Evolutionary conservation across 2,113 vertebrate species (phyloP).

Genomic region (Microtus pennsylvanicus): DNA sequence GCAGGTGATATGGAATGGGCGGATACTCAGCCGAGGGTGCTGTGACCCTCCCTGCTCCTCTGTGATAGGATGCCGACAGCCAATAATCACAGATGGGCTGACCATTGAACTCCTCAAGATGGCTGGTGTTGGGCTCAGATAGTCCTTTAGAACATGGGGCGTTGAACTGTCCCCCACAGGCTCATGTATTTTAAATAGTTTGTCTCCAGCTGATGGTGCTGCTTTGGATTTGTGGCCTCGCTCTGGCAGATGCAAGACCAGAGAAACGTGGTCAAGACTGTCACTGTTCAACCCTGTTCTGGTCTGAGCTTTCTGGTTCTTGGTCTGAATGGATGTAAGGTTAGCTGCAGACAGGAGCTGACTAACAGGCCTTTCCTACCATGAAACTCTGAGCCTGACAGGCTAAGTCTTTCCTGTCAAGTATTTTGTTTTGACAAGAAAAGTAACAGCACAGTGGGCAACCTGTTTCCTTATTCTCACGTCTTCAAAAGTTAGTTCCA

Average conservation of each 20-base stretch:
- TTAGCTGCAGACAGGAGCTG: not conserved
- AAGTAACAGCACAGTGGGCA: not conserved
- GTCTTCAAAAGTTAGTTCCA: not conserved
- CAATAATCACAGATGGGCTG: not conserved
- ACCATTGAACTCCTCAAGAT: not conserved
- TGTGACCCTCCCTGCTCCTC: not conserved
- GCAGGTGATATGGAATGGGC: not conserved
- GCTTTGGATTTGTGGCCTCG: not conserved
- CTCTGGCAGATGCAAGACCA: not conserved
- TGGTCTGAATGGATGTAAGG: not conserved
- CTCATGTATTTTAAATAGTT: not conserved
- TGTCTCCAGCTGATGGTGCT: not conserved
- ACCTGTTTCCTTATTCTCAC: not conserved
- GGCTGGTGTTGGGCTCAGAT: not conserved
- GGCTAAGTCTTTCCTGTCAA: not conserved
- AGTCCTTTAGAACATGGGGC: not conserved
- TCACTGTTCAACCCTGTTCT: not conserved
- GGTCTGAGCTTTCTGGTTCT: not conserved
- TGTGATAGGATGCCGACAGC: not conserved
- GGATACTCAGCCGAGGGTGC: not conserved
- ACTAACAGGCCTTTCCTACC: not conserved
- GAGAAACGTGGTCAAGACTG: not conserved
- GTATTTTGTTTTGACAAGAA: not conserved
- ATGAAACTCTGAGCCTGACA: not conserved
- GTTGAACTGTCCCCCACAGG: not conserved